Evolutionary conservation across 2,797 vertebrate species (phyloP).

Genomic region (Leptatherina wallacei): DNA sequence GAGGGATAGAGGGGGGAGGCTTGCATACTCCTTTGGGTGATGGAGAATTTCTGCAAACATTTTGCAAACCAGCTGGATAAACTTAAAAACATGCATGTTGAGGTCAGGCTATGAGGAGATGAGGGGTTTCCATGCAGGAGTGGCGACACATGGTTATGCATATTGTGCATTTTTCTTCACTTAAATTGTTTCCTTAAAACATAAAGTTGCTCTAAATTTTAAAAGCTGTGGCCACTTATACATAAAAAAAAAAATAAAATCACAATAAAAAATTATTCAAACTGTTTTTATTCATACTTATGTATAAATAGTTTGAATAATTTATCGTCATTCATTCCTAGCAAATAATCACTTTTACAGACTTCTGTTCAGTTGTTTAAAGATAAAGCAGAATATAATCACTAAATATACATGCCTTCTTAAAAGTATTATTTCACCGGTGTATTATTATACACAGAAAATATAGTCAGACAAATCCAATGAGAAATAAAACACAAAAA

Average conservation of each 20-base stretch:
- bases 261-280: not conserved
- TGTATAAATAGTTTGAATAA: too few species aligned
- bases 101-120: conserved; percentile 30
- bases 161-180: not conserved
- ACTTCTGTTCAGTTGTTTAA: too few species aligned
- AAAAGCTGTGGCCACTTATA: not conserved
- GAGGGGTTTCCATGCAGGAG: not conserved
- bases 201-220: not conserved
- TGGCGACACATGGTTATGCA: conserved; percentile 8
- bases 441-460: not conserved
- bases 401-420: not conserved
- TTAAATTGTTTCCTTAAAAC: not conserved
- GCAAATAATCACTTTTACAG: too few species aligned
- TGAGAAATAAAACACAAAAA: not conserved
- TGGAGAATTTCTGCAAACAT: conserved; percentile 48
- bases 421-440: not conserved
- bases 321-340: too few species aligned
- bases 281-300: too few species aligned
- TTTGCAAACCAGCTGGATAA: conserved; percentile 44
- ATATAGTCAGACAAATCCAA: not conserved
- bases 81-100: conserved; percentile 27
- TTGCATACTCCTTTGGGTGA: conserved; percentile 45
- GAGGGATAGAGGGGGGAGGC: conserved; percentile 3
- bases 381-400: too few species aligned
- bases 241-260: too few species aligned